Evolutionary conservation across 2,888 invertebrate genomes (phyloP).

Genomic region (Marronus borbonicus): DNA sequence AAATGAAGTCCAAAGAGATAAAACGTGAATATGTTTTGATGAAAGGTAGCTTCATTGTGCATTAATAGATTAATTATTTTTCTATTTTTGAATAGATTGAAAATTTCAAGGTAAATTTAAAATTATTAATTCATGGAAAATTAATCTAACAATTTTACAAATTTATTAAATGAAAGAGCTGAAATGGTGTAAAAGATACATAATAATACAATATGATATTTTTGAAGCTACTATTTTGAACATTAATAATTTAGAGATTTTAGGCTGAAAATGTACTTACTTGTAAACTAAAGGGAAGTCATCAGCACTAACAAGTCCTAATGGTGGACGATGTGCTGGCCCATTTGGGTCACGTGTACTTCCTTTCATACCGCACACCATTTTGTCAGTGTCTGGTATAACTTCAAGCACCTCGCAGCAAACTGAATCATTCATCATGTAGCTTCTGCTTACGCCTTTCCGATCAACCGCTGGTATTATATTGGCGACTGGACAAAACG

Average conservation of each 20-base stretch:
- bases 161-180: not conserved
- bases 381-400: slow-evolving; percentile 88
- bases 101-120: not conserved
- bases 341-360: slow-evolving; percentile 80
- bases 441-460: slow-evolving; percentile 82
- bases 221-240: slow-evolving; percentile 18
- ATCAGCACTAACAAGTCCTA: slow-evolving; percentile 87
- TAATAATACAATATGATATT: not conserved
- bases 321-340: slow-evolving; percentile 80
- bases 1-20: not conserved
- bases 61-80: too few species aligned
- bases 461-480: slow-evolving; percentile 86
- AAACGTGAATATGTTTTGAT: not conserved
- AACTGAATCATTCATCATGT: slow-evolving; percentile 87
- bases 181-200: not conserved
- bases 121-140: not conserved
- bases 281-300: slow-evolving; percentile 89
- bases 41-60: slow-evolving; percentile 26
- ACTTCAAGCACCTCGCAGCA: slow-evolving; percentile 92
- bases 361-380: slow-evolving; percentile 90
- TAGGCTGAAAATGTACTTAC: slow-evolving; percentile 74
- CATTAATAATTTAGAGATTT: not conserved
- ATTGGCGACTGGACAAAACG: slow-evolving; percentile 79
- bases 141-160: not conserved
- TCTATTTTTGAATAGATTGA: not conserved